phyloP scores from a whole-genome alignment of 1,140 invertebrate genomes.

The Drosophila sproati region DNA sequence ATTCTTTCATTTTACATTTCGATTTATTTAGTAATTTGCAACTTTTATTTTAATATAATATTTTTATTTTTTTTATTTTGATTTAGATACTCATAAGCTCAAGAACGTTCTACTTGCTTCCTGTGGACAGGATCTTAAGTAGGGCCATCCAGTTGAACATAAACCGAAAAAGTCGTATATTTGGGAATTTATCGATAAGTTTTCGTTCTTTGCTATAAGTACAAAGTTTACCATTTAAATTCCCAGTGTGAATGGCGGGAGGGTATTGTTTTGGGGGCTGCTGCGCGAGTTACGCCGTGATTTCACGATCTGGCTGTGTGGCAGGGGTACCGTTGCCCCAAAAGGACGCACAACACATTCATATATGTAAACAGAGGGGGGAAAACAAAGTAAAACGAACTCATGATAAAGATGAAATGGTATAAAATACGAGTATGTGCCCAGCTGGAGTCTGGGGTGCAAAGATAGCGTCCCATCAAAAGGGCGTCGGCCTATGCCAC shows the following conservation, averaged over 20 bases:
- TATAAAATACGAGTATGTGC: conserved; percentile 55
- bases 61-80: too few relatives aligned
- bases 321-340: conserved; percentile 25
- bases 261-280: conserved; percentile 7
- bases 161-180: too few relatives aligned
- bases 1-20: too few relatives aligned
- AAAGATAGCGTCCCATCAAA: conserved; percentile 12
- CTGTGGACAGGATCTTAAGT: too few relatives aligned
- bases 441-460: conserved; percentile 15
- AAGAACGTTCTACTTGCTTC: too few relatives aligned
- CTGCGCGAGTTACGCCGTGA: conserved; percentile 58
- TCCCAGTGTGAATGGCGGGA: conserved; percentile 1
- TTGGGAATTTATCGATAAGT: too few relatives aligned
- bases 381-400: conserved; percentile 42
- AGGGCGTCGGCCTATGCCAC: conserved; percentile 33
- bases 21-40: too few relatives aligned
- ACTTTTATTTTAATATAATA: too few relatives aligned
- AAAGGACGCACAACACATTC: conserved; percentile 11
- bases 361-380: neutral
- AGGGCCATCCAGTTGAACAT: too few relatives aligned
- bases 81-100: too few relatives aligned
- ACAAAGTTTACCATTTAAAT: neutral
- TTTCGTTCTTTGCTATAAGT: too few relatives aligned
- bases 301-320: conserved; percentile 60
- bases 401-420: conserved; percentile 70